Conservation (phyloP, 2,888 invertebrate genomes). For the Tipula unca region DNA sequence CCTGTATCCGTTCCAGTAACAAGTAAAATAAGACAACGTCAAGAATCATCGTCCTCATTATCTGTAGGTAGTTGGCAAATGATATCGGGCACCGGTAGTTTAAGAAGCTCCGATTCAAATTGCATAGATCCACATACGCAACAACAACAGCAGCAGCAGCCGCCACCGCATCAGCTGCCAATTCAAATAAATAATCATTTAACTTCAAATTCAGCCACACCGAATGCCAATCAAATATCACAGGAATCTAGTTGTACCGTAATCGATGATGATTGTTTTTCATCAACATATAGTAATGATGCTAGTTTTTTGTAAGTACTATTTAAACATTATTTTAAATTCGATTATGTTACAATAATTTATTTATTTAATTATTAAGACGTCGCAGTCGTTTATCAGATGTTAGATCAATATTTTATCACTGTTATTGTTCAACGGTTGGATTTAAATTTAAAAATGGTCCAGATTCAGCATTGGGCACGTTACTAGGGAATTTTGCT, state of each 20-base stretch:
- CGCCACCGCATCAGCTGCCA: neutral
- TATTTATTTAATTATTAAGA: constrained; percentile 1
- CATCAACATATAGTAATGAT: constrained; percentile 23
- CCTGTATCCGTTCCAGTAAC: constrained; percentile 55
- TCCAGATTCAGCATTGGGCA: constrained; percentile 23
- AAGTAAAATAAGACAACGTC: constrained; percentile 44
- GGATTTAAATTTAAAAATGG: constrained; percentile 25
- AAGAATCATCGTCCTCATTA: constrained; percentile 49
- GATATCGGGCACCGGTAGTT: constrained; percentile 57
- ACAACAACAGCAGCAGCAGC: neutral
- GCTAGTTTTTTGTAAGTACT: constrained; percentile 23
- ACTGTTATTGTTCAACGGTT: constrained; percentile 25
- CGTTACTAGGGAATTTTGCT: constrained; percentile 25
- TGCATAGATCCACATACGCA: neutral
- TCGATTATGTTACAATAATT: neutral
- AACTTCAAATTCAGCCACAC: neutral
- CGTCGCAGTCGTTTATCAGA: constrained; percentile 23
- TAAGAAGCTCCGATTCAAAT: constrained; percentile 44
- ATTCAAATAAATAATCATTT: neutral
- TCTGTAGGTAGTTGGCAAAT: constrained; percentile 60
- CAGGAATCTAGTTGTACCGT: constrained; percentile 23
- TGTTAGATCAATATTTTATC: constrained; percentile 24
- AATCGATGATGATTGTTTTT: constrained; percentile 24
- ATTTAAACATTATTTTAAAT: neutral
- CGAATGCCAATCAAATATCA: constrained; percentile 20